Conservation (phyloP, 2,888 invertebrate genomes). For the Athripsodes cinereus region DNA sequence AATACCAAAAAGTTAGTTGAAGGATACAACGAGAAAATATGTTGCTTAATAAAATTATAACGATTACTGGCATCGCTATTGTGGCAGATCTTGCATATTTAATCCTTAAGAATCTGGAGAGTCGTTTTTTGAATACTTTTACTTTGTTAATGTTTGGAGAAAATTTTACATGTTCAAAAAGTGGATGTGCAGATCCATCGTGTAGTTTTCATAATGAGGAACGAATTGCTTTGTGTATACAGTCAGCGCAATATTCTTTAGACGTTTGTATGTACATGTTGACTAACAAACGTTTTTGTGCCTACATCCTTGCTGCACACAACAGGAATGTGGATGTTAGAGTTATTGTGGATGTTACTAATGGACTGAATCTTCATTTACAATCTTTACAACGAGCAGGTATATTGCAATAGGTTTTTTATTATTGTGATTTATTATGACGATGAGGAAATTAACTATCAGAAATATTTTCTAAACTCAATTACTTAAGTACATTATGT, state of each 20-base stretch:
- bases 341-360: not conserved
- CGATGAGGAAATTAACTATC: too few relatives aligned
- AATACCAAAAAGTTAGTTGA: too few relatives aligned
- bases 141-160: not conserved
- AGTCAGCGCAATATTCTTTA: not conserved
- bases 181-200: not conserved
- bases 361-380: not conserved
- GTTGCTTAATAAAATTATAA: not conserved
- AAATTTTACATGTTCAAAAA: not conserved
- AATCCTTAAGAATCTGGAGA: not conserved
- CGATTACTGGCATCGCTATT: not conserved
- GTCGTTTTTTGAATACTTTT: not conserved
- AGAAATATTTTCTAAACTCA: too few relatives aligned
- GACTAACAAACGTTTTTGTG: not conserved
- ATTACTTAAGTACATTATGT: too few relatives aligned
- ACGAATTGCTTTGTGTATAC: not conserved
- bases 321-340: not conserved
- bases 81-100: not conserved
- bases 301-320: not conserved
- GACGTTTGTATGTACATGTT: not conserved
- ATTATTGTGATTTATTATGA: too few relatives aligned
- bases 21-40: too few relatives aligned
- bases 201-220: not conserved
- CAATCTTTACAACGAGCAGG: not conserved
- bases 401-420: too few relatives aligned